phyloP scores from a whole-genome alignment of 2,113 vertebrate genomes.

The Scatophagus argus region DNA sequence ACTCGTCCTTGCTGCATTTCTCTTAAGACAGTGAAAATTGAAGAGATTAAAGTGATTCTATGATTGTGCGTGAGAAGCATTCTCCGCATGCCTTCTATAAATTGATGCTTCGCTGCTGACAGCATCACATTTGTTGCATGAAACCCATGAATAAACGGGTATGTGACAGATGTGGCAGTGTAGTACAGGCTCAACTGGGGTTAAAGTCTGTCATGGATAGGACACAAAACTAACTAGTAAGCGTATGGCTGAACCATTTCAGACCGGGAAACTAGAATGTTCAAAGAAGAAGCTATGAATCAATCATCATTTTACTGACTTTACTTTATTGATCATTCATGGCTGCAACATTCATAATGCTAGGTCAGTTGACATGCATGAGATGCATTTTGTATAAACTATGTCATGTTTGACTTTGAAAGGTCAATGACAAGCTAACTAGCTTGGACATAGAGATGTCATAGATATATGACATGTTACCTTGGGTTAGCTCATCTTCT shows the following conservation, averaged over 20 bases:
- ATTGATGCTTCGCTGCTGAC: constrained; percentile 37
- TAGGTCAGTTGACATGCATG: neutral
- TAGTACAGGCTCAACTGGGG: constrained; percentile 17
- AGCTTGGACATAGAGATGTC: neutral
- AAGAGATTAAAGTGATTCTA: constrained; percentile 14
- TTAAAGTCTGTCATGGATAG: constrained; percentile 36
- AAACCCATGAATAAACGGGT: constrained; percentile 35
- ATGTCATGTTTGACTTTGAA: neutral
- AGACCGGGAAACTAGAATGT: neutral
- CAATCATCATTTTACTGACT: neutral
- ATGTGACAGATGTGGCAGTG: constrained; percentile 44
- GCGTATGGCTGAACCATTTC: neutral
- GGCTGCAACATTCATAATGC: neutral
- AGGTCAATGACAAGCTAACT: neutral
- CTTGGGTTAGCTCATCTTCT: neutral
- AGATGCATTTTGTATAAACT: neutral
- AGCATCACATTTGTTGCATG: constrained; percentile 55
- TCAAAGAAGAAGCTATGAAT: constrained; percentile 29
- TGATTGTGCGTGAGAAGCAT: constrained; percentile 35
- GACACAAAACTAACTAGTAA: neutral
- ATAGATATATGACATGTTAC: neutral
- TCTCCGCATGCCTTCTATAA: constrained; percentile 29
- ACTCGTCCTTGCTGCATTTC: neutral
- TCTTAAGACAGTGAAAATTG: constrained; percentile 20
- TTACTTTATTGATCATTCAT: constrained; percentile 27